phyloP scores from a whole-genome alignment of 2,113 vertebrate species.

The Cryptomyrus ogoouensis region DNA sequence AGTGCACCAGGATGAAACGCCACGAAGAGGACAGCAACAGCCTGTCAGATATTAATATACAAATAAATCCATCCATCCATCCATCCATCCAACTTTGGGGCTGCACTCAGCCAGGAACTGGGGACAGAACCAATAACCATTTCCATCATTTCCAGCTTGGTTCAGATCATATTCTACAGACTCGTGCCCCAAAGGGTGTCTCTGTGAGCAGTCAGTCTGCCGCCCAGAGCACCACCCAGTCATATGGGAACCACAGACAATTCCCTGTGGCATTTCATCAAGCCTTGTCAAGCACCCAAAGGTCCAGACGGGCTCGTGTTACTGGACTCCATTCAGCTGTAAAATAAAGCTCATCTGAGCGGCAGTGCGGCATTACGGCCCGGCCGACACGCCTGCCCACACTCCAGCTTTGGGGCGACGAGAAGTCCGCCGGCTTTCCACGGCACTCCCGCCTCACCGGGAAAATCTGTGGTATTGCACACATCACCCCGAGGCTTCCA shows the following conservation, averaged over 20 bases:
- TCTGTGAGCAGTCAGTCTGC: background rate
- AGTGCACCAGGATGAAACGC: background rate
- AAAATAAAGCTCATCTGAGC: background rate
- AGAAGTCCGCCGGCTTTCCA: background rate
- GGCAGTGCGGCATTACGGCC: background rate
- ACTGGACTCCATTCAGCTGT: background rate
- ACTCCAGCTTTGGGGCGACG: background rate
- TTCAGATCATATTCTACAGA: background rate
- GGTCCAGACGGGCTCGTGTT: background rate
- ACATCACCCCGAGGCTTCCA: background rate
- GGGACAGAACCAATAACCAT: background rate
- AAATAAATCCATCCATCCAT: background rate
- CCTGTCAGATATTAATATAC: background rate
- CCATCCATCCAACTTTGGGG: background rate
- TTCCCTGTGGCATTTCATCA: background rate
- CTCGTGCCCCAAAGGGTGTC: background rate
- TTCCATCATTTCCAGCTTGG: background rate
- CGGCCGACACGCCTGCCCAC: background rate
- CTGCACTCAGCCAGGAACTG: background rate
- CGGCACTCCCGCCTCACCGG: background rate
- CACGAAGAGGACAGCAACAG: background rate
- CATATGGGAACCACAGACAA: background rate
- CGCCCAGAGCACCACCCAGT: background rate
- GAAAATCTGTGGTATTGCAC: background rate
- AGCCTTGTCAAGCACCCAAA: background rate